Evolutionary conservation across 1,140 invertebrate species (phyloP), one percentile per base, ranked within the genome.

Genomic region (Diuraphis noxia): DNA sequence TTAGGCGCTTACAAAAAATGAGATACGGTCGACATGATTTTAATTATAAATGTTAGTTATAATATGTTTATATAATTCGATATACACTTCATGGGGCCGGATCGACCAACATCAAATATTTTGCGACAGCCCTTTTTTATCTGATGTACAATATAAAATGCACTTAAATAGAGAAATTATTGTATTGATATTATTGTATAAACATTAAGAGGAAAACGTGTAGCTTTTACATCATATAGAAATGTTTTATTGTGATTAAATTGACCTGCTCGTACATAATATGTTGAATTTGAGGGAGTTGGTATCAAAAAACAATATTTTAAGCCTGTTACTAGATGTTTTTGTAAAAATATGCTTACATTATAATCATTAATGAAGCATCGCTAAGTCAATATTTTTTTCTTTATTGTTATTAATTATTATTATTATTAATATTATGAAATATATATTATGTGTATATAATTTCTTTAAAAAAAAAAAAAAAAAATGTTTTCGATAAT

Each of bases 141-240:
- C 43, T 86, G 84, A 85, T 36, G 84, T 85, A 85, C n/a, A 34
- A 86, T 49, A 86, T 86, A 86, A 52, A 52, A 86, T 52, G 84
- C 84, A 86, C 84, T 86, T 86, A 52, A 36, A 86, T 86, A 86
- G 84, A 88, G n/a, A 88, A 38, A 88, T 56, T 63, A 88, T 88
- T 88, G 25, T 88, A 88, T 38, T 38, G 25, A 63, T 63, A 88
- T 87, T 36, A 36, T 88, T 88, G 23, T 88, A 87, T 88, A 88
- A 88, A 88, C 23, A 63, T 56, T 88, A 36, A 9, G 49, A 88
- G 49, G 36, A 88, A 88, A 88, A 63, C 36, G 49, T 56, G 49
- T 88, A 88, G 49, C 36, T 88, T 63, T 88, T 88, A 88, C 52
- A 56, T 63, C 52, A 25, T 88, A 63, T 88, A 88, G 86, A 88